Evolutionary conservation across 2,797 vertebrate genomes (phyloP).

Genomic region (Epinephelus awoara): DNA sequence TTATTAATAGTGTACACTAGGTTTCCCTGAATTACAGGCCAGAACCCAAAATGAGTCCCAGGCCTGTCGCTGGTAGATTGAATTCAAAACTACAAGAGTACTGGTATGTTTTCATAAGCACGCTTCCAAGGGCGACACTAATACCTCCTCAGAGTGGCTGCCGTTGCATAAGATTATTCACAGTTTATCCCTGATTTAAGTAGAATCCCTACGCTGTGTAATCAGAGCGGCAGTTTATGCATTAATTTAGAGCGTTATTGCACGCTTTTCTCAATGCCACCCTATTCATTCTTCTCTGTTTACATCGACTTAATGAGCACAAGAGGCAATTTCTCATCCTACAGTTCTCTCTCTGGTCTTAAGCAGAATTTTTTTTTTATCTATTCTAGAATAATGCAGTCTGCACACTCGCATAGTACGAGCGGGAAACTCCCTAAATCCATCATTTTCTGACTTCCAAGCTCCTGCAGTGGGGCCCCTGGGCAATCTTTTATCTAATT

Average conservation of each 20-base stretch:
- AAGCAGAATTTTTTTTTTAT: neutral
- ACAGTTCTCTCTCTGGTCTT: slow-evolving; percentile 17
- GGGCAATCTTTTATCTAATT: slow-evolving; percentile 23
- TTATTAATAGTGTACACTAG: slow-evolving; percentile 58
- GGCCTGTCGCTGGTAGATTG: slow-evolving; percentile 34
- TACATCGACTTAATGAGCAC: slow-evolving; percentile 51
- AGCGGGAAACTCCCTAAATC: slow-evolving; percentile 30
- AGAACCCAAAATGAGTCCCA: slow-evolving; percentile 33
- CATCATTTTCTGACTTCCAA: slow-evolving; percentile 37
- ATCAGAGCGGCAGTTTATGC: slow-evolving; percentile 55
- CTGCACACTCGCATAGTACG: neutral
- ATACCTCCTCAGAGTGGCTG: slow-evolving; percentile 54
- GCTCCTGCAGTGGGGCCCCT: neutral
- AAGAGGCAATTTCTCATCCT: slow-evolving; percentile 51
- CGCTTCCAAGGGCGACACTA: slow-evolving; percentile 47
- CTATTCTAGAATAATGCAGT: slow-evolving; percentile 34
- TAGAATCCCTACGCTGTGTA: slow-evolving; percentile 53
- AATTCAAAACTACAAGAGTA: slow-evolving; percentile 32
- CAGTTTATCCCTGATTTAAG: slow-evolving; percentile 64
- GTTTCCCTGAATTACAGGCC: slow-evolving; percentile 44
- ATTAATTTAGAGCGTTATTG: slow-evolving; percentile 55
- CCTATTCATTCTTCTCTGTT: slow-evolving; percentile 54
- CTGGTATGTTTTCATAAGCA: slow-evolving; percentile 35
- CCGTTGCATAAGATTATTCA: slow-evolving; percentile 51
- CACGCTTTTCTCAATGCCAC: slow-evolving; percentile 24